Conservation (phyloP, 2,113 vertebrate genomes). For the Ammodramus savannarum region DNA sequence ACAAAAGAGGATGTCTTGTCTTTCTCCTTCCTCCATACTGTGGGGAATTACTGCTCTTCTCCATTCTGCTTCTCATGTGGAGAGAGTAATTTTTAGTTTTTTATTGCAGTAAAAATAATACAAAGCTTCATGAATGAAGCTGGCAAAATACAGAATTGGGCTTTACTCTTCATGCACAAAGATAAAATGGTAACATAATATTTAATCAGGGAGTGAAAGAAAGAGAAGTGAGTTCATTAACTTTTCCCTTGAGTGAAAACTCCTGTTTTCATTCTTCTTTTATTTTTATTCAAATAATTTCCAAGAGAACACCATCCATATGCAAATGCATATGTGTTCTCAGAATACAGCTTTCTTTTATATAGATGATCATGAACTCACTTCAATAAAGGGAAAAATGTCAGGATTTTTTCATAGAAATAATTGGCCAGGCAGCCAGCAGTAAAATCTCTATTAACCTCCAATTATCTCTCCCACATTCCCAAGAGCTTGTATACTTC, state of each 20-base stretch:
- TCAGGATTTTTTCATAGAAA: conserved; percentile 41
- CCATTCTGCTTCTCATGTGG: conserved; percentile 22
- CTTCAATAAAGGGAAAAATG: conserved; percentile 20
- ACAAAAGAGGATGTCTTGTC: conserved; percentile 19
- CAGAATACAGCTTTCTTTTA: conserved; percentile 53
- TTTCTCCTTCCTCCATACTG: conserved; percentile 4
- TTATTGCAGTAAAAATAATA: conserved; percentile 57
- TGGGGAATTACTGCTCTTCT: conserved; percentile 32
- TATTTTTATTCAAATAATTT: conserved; percentile 68
- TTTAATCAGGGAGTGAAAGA: conserved; percentile 65
- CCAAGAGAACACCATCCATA: conserved; percentile 43
- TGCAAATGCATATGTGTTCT: conserved; percentile 42
- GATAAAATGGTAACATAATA: conserved; percentile 66
- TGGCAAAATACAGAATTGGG: conserved; percentile 55
- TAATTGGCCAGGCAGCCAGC: background rate
- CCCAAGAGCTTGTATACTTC: background rate
- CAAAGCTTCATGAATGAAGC: conserved; percentile 63
- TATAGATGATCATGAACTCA: conserved; percentile 41
- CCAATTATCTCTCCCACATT: conserved; percentile 11
- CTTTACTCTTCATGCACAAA: conserved; percentile 55
- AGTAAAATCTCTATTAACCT: conserved; percentile 47
- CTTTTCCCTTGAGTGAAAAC: conserved; percentile 66
- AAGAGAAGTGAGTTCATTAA: conserved; percentile 67
- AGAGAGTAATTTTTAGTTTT: conserved; percentile 42
- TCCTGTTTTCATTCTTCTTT: conserved; percentile 65